Evolutionary conservation across 1,140 invertebrate species (phyloP), one percentile per base, ranked within the genome.

Genomic region (Arctopsyche grandis): DNA sequence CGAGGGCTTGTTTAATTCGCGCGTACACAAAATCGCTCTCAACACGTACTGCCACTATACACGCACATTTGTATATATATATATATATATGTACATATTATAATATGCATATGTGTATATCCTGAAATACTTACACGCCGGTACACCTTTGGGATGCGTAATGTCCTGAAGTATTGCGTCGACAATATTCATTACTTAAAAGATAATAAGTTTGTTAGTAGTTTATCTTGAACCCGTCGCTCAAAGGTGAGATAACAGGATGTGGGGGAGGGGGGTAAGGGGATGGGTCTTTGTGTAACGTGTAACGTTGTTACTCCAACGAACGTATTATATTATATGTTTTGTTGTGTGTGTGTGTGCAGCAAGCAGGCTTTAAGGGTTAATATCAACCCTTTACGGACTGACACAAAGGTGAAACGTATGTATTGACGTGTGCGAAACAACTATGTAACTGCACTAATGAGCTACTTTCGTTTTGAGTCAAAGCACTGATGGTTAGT

Each of bases 151-250:
- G 24, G 19, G 60, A 22, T 22, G 12, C 19, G 21, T 26, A 66
- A 66, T 26, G 14, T 74, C 43, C n/a, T 5, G 12, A 75, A 26
- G 21, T 75, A 29, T 46, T 75, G 21, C 75, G 46, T 77, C 48
- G 63, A 69, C 75, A 77, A 77, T 77, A 77, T 77, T 69, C 60
- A 77, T 77, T 77, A 77, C 63, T 77, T 77, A 77, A 74, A 69
- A 77, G 29, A 77, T 77, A 77, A 66, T 29, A 69, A 77, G 63
- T 69, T 77, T 69, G 38, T 44, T 48, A n/a, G 58, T 63, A 44
- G 75, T 77, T 66, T 75, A 60, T 56, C 56, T 77, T 77, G 63
- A 43, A 43, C 43, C n/a, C 24, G 63, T 16, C 29, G 29, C 69
- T 73, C 69, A 73, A 73, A 73, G 69, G 69, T 73, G 69, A 44